Base-by-base conservation (phyloP, 2,113 vertebrate genomes). In the Macrotis lagotis region DNA sequence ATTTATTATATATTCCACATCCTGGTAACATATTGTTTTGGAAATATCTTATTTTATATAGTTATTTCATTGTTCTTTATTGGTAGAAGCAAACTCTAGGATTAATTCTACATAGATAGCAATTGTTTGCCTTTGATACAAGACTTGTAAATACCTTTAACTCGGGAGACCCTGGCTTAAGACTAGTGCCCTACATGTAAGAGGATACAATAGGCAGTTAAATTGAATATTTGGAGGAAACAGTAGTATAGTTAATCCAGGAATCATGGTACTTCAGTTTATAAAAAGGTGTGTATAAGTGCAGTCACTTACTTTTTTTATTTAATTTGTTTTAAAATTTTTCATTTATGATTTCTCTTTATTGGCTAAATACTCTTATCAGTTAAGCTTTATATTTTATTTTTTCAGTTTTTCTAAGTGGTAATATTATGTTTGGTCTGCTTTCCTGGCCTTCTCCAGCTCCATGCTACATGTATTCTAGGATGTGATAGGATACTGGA, bases 231-330 rank as follows among this genome's bases (percentile, higher is more conserved):
- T 2, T 83, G n/a, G 52, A 92, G 89, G 22, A 8, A 50, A 22
- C 37, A 94, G 51, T 66, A 59, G 11, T 91, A 51, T 19, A 91
- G 44, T n/a, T 88, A 95, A 90, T 83, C 3, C 51, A 91, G 49
- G 50, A 88, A 28, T 83, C 92, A 93, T 96, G 49, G 53, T 91
- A 22, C 91, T 95, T 96, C 51, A 31, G 48, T 37, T 94, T 49
- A 88, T 93, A 50, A 93, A 95, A 90, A n/a, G 47, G n/a, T 26
- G 37, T 90, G 22, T 91, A 37, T 92, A 49, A 89, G 44, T 94
- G 89, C 37, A 31, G 12, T 9, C 11, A 83, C 14, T 48, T 1
- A 1, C 19, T 92, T 92, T 55, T 26, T 93, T 96, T 12, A 16
- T 74, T 74, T 91, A 52, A 48, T 91, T 53, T 95, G 25, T 25